Percentiles rank a stretch among this genome's conserved stretches.
Conservation (phyloP, 2,113 vertebrate species). For the Engystomops pustulosus region DNA sequence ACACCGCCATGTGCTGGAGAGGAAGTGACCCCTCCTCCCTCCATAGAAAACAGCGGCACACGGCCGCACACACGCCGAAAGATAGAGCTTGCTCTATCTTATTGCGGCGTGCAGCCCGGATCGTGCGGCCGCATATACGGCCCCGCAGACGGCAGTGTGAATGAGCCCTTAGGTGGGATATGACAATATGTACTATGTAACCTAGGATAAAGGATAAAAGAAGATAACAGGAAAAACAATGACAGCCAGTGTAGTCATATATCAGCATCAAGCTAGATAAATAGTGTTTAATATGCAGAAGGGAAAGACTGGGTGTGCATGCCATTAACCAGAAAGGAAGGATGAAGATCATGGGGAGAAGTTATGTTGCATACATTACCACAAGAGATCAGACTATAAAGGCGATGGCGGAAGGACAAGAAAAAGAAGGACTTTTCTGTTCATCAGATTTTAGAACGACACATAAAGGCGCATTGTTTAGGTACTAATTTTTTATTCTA, state of each 20-base stretch:
- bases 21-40: too few relatives aligned
- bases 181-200: neutral
- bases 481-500: constrained; percentile 57
- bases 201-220: neutral
- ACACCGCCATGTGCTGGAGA: too few relatives aligned
- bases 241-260: constrained; percentile 8
- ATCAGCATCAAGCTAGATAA: constrained; percentile 30
- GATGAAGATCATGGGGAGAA: constrained; percentile 48
- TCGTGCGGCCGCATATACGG: too few relatives aligned
- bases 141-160: too few relatives aligned
- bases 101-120: too few relatives aligned
- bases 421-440: constrained; percentile 9
- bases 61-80: too few relatives aligned
- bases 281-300: constrained; percentile 46
- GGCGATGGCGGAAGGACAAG: constrained; percentile 41
- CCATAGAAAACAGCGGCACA: neutral
- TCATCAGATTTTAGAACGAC: constrained; percentile 40
- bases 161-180: too few relatives aligned
- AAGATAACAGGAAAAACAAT: neutral
- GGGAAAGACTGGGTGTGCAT: constrained; percentile 37
- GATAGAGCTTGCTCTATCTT: too few relatives aligned
- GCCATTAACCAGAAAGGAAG: constrained; percentile 42
- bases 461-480: constrained; percentile 54
- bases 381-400: constrained; percentile 52
- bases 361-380: constrained; percentile 45